A percentile compares a stretch with the other conserved stretches of the same genome.
phyloP scores from a whole-genome alignment of 1,140 invertebrate genomes.

The Pseudomyrmex pallidus region DNA sequence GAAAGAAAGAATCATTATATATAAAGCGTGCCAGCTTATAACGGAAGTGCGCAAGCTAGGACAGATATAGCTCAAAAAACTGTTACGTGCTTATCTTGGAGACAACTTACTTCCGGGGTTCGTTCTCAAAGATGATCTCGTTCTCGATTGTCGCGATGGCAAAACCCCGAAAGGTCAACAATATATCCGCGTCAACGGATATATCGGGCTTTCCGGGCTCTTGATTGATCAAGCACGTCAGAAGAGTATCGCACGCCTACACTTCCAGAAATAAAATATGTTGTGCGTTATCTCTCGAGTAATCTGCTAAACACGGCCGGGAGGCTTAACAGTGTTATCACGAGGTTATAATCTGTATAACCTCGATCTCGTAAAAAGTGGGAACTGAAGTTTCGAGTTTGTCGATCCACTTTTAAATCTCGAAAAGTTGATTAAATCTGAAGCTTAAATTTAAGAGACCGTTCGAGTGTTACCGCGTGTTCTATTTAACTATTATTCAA shows the following conservation, averaged over 20 bases:
- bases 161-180: conserved; percentile 44
- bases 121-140: conserved; percentile 44
- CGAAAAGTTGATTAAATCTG: not conserved
- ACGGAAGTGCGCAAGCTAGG: not conserved
- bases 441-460: conserved; percentile 2
- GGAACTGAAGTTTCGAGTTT: not conserved
- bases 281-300: conserved; percentile 30
- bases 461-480: not conserved
- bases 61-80: conserved; percentile 7
- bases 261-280: conserved; percentile 58
- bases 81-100: conserved; percentile 11
- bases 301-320: conserved; percentile 51
- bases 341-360: conserved; percentile 52
- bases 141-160: conserved; percentile 22
- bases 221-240: conserved; percentile 59
- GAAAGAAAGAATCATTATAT: not conserved
- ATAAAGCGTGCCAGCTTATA: not conserved
- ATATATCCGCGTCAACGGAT: conserved; percentile 9
- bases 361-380: conserved; percentile 24
- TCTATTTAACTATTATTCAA: not conserved
- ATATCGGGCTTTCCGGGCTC: conserved; percentile 5
- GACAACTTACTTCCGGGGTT: conserved; percentile 18
- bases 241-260: conserved; percentile 3
- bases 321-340: conserved; percentile 33
- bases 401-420: not conserved